Evolutionary conservation across 2,113 vertebrate species (phyloP).

Genomic region (Tyto alba): DNA sequence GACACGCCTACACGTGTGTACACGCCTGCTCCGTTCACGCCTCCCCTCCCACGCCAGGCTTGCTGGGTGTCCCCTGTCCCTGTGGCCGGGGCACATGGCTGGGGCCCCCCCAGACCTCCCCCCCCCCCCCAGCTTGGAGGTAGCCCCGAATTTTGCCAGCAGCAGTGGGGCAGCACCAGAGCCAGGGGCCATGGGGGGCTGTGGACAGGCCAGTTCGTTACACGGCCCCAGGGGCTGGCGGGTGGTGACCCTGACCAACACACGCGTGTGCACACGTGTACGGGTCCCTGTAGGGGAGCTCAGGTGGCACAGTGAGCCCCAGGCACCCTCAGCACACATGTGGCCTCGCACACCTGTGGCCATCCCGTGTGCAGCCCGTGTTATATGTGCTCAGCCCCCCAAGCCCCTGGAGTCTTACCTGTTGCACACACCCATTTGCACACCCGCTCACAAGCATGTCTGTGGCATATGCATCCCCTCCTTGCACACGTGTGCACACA

Average conservation of each 20-base stretch:
- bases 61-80: background rate
- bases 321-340: background rate
- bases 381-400: background rate
- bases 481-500: background rate
- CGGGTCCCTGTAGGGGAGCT: background rate
- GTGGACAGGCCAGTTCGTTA: background rate
- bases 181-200: background rate
- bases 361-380: background rate
- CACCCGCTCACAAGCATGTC: background rate
- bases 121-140: too few relatives aligned
- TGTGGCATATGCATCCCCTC: accelerated
- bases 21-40: accelerated
- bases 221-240: background rate
- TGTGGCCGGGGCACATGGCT: background rate
- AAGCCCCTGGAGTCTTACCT: too few relatives aligned
- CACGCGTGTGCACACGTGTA: background rate
- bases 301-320: too few relatives aligned
- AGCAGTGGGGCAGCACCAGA: background rate
- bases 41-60: background rate
- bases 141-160: too few relatives aligned
- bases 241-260: background rate
- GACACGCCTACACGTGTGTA: too few relatives aligned
- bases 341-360: background rate
- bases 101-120: background rate
- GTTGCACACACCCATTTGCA: background rate